These are phyloP conservation scores for Taphrorychus bicolor DNA, from an alignment of 2,888 invertebrate species.

Conservation along the genomic window DNA sequence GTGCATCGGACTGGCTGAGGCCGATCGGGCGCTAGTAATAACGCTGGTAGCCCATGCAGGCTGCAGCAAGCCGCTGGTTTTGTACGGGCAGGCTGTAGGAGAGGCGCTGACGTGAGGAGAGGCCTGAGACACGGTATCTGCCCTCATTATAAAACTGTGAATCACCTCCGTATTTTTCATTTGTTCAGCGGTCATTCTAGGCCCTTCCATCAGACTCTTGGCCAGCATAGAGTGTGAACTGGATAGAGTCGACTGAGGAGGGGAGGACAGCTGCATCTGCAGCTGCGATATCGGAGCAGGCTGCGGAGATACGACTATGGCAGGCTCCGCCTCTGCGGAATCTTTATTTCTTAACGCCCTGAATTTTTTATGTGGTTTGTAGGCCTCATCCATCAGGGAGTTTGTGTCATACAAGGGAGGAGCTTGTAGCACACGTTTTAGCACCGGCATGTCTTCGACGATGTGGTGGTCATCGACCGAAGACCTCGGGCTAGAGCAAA, in stretches of 20 bases:
- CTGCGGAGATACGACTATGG: conserved; percentile 58
- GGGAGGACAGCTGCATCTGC: conserved; percentile 46
- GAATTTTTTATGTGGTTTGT: conserved; percentile 96
- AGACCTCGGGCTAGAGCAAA: conserved; percentile 87
- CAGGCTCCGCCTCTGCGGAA: conserved; percentile 79
- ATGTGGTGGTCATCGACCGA: conserved; percentile 81
- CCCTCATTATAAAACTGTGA: conserved; percentile 89
- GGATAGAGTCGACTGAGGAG: conserved; percentile 69
- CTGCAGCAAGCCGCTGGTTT: conserved; percentile 50
- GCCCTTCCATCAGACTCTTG: conserved; percentile 90
- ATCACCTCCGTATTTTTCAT: conserved; percentile 91
- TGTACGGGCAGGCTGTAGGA: conserved; percentile 61
- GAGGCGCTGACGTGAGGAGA: conserved; percentile 64
- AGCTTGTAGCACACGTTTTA: conserved; percentile 90
- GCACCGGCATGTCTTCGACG: conserved; percentile 90
- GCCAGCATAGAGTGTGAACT: conserved; percentile 90
- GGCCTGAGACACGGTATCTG: conserved; percentile 58
- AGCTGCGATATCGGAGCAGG: conserved; percentile 51
- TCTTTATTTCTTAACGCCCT: conserved; percentile 81
- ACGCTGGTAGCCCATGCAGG: conserved; percentile 66
- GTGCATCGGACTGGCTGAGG: conserved; percentile 61
- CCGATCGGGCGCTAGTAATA: conserved; percentile 61
- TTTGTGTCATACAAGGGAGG: conserved; percentile 91
- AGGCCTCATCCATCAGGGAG: conserved; percentile 92
- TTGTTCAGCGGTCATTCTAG: conserved; percentile 91